A percentile compares a stretch with the other conserved stretches of the same genome.
Conservation (phyloP, 1,140 invertebrate genomes). For the Drosophila biarmipes region DNA sequence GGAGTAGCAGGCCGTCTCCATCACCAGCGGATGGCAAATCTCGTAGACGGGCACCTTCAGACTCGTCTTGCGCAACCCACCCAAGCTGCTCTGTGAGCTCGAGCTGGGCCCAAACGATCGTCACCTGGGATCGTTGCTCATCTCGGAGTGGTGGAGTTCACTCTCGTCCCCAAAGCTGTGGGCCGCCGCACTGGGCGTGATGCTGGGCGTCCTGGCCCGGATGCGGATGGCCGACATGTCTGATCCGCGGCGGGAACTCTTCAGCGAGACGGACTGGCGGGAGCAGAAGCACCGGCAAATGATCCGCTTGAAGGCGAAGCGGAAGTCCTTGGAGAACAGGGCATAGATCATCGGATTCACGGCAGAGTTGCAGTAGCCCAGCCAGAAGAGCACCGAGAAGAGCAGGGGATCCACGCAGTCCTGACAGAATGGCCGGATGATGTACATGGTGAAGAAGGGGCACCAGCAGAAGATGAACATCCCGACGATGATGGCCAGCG, state of each 20-base stretch:
- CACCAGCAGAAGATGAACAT: slow-evolving; percentile 96
- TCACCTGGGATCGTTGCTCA: slow-evolving; percentile 86
- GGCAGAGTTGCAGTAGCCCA: slow-evolving; percentile 96
- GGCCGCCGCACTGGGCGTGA: slow-evolving; percentile 84
- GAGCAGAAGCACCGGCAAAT: slow-evolving; percentile 87
- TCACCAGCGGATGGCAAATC: slow-evolving; percentile 83
- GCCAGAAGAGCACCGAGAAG: slow-evolving; percentile 94
- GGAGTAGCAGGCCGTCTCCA: slow-evolving; percentile 77
- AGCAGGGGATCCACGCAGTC: slow-evolving; percentile 89
- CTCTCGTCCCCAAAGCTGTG: slow-evolving; percentile 86
- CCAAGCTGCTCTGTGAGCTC: slow-evolving; percentile 82
- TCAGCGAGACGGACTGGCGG: slow-evolving; percentile 68
- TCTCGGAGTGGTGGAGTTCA: slow-evolving; percentile 85
- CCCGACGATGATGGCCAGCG: slow-evolving; percentile 95
- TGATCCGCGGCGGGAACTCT: slow-evolving; percentile 86
- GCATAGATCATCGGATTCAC: slow-evolving; percentile 95
- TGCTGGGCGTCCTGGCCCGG: slow-evolving; percentile 85
- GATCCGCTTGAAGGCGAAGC: slow-evolving; percentile 92
- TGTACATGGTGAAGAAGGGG: slow-evolving; percentile 95
- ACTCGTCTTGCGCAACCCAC: slow-evolving; percentile 77
- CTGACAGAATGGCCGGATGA: slow-evolving; percentile 90
- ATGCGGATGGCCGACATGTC: slow-evolving; percentile 88
- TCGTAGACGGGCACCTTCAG: slow-evolving; percentile 81
- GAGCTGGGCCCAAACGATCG: slow-evolving; percentile 84
- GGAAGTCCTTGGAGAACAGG: slow-evolving; percentile 93